These are phyloP conservation scores for Lasiurus cinereus DNA, from an alignment of 2,113 vertebrate species.

Conservation along the genomic window DNA sequence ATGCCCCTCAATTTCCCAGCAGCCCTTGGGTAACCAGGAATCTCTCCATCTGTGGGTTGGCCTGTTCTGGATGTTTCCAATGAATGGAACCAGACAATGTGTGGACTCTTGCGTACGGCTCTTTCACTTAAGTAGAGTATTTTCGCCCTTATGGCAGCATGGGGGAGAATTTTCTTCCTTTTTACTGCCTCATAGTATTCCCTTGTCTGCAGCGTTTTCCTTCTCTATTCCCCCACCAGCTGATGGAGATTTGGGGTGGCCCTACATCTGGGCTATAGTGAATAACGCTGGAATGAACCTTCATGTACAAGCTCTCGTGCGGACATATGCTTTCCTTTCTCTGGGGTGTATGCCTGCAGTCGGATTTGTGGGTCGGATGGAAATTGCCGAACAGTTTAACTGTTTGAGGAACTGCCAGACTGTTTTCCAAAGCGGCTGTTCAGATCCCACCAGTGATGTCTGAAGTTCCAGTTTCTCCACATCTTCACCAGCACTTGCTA, in stretches of 20 bases:
- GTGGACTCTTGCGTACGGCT: background rate
- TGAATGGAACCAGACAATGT: too few relatives aligned
- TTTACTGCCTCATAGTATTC: too few relatives aligned
- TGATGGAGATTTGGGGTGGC: background rate
- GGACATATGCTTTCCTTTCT: background rate
- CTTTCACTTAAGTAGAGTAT: background rate
- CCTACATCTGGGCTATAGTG: background rate
- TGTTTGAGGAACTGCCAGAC: background rate
- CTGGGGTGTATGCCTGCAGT: background rate
- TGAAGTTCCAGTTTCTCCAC: background rate
- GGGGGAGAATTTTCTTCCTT: background rate
- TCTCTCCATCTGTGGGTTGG: background rate
- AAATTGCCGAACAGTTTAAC: background rate
- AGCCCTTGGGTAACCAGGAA: background rate
- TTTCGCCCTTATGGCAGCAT: too few relatives aligned
- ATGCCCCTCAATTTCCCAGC: background rate
- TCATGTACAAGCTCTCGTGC: background rate
- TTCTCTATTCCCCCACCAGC: fast-evolving
- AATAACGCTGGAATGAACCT: background rate
- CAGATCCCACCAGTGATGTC: background rate
- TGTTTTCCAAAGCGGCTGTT: background rate
- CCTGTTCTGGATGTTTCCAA: background rate
- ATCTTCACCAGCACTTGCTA: background rate
- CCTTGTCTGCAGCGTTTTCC: background rate
- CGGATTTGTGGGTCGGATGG: background rate